phyloP scores from a whole-genome alignment of 2,888 invertebrate genomes.

The Ctenicera cuprea region DNA sequence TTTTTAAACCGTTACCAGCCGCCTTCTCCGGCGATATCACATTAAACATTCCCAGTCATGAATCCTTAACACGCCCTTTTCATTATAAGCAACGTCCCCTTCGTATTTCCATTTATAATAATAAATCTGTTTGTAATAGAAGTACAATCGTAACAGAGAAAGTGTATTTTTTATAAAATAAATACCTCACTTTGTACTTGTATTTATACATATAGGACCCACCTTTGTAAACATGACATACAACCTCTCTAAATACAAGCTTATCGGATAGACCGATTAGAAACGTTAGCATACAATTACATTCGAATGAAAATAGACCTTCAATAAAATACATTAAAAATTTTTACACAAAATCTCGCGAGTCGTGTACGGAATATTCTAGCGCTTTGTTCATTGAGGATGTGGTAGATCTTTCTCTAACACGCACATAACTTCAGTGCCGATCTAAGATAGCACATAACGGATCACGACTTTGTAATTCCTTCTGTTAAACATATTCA shows the following conservation, averaged over 20 bases:
- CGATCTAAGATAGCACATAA: slow-evolving; percentile 45
- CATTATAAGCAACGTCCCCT: slow-evolving; percentile 25
- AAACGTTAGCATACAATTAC: slow-evolving; percentile 46
- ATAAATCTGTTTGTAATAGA: slow-evolving; percentile 26
- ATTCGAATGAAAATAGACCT: slow-evolving; percentile 39
- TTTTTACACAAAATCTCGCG: slow-evolving; percentile 36
- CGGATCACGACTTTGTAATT: slow-evolving; percentile 49
- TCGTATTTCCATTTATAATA: slow-evolving; percentile 28
- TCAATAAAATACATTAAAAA: slow-evolving; percentile 46
- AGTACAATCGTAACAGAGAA: slow-evolving; percentile 37
- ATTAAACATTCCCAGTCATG: slow-evolving; percentile 25
- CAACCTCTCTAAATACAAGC: slow-evolving; percentile 28
- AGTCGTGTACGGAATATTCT: slow-evolving; percentile 46
- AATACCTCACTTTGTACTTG: slow-evolving; percentile 27
- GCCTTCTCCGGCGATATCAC: background rate
- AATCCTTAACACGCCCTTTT: slow-evolving; percentile 33
- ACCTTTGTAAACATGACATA: slow-evolving; percentile 27
- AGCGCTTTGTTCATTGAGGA: slow-evolving; percentile 32
- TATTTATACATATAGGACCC: slow-evolving; percentile 13
- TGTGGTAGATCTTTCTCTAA: slow-evolving; percentile 43
- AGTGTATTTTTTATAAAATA: slow-evolving; percentile 22
- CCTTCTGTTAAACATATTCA: slow-evolving; percentile 50
- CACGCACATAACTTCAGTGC: slow-evolving; percentile 25
- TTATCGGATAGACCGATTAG: slow-evolving; percentile 36
- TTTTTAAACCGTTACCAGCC: background rate